These are phyloP conservation scores for Megaceryle torquata DNA, from an alignment of 2,113 vertebrate genomes.

Conservation along the genomic window DNA sequence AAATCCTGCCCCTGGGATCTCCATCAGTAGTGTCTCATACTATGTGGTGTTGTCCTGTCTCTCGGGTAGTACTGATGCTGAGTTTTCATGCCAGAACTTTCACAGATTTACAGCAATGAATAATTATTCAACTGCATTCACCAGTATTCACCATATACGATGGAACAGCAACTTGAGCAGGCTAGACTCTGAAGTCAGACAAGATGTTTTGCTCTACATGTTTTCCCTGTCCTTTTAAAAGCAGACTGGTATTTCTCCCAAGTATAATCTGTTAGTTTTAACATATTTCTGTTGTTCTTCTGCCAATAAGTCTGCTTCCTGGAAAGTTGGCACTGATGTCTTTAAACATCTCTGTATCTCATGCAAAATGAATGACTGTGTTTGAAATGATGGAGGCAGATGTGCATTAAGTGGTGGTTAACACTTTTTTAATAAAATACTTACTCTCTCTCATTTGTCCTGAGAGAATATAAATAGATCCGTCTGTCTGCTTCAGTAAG, in stretches of 20 bases:
- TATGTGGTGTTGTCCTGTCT: fast-evolving
- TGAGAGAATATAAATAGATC: background rate
- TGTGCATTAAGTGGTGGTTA: constrained; percentile 32
- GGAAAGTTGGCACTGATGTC: constrained; percentile 21
- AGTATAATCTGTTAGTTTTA: background rate
- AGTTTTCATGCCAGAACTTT: background rate
- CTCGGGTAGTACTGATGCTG: background rate
- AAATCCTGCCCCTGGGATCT: background rate
- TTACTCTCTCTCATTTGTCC: constrained; percentile 25
- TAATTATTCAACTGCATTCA: background rate
- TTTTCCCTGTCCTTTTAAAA: constrained; percentile 21
- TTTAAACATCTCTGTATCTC: background rate
- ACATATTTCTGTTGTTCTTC: constrained; percentile 25
- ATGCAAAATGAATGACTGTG: background rate
- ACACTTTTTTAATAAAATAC: constrained; percentile 10
- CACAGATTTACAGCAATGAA: background rate
- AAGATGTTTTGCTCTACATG: background rate
- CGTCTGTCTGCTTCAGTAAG: background rate
- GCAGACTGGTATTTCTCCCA: constrained; percentile 20
- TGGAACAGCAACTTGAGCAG: background rate
- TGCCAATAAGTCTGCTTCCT: constrained; percentile 39
- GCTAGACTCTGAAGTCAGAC: background rate
- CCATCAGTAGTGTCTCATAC: background rate
- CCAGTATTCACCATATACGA: background rate
- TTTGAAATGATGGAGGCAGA: constrained; percentile 21